Percentiles rank a stretch among this genome's conserved stretches.
Evolutionary conservation across 2,888 invertebrate genomes (phyloP).

Genomic region (Ceriagrion tenellum): DNA sequence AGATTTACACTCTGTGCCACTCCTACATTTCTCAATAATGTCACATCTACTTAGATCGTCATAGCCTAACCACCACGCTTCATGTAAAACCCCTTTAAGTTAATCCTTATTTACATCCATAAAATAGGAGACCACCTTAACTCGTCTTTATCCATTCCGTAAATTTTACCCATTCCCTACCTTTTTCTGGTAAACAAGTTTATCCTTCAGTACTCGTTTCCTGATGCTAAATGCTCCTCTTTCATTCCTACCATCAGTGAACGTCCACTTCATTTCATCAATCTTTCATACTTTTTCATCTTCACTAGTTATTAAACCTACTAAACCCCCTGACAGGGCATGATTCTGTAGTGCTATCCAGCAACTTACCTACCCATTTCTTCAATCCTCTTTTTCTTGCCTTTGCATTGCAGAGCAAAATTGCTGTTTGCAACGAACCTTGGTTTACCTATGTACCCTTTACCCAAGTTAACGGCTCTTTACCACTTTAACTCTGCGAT

Average conservation of each 20-base stretch:
- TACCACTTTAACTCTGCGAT: slow-evolving; percentile 50
- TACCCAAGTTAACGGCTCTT: not conserved
- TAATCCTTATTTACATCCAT: not conserved
- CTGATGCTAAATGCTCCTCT: not conserved
- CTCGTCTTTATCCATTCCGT: not conserved
- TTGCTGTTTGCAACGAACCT: not conserved
- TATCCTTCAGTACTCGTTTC: not conserved
- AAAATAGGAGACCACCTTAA: not conserved
- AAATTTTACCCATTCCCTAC: not conserved
- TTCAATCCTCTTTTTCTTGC: not conserved
- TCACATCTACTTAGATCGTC: not conserved
- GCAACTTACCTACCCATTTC: not conserved
- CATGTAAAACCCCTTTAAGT: not conserved
- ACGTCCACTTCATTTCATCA: too few species aligned
- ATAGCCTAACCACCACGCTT: not conserved
- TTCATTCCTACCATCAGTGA: not conserved
- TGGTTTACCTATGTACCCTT: not conserved
- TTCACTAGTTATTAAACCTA: not conserved
- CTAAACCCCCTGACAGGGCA: not conserved
- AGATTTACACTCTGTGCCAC: not conserved
- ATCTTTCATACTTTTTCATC: too few species aligned
- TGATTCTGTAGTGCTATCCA: not conserved
- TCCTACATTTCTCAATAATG: not conserved
- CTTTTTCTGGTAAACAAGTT: not conserved
- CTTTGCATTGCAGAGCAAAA: not conserved